Conservation (phyloP, 2,797 vertebrate species). For the Coluber constrictor region DNA sequence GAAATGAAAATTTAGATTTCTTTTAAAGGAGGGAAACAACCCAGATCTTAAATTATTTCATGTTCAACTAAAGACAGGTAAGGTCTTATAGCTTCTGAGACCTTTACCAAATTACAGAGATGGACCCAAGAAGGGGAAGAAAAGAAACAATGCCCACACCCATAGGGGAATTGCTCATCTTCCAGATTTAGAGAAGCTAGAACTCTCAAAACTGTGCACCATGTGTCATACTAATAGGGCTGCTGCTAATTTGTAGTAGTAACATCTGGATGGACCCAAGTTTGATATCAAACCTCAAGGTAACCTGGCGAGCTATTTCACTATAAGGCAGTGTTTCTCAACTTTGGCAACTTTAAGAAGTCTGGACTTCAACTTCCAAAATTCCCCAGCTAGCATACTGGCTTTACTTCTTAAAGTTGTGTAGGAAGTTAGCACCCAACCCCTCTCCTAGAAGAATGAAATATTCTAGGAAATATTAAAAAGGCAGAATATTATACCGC, state of each 20-base stretch:
- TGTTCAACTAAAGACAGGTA: neutral
- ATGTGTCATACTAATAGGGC: neutral
- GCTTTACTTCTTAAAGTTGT: neutral
- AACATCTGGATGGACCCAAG: neutral
- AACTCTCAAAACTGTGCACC: neutral
- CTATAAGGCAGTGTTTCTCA: neutral
- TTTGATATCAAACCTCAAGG: neutral
- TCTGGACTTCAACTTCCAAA: neutral
- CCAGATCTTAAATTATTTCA: conserved; percentile 6
- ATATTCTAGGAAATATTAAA: too few relatives aligned
- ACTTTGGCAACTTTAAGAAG: neutral
- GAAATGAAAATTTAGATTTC: neutral
- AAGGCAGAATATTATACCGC: too few relatives aligned
- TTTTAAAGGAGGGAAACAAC: neutral
- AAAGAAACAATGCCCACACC: neutral
- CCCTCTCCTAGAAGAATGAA: too few relatives aligned
- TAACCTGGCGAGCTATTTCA: neutral
- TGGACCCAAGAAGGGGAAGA: neutral
- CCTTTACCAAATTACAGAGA: neutral
- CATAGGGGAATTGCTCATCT: neutral
- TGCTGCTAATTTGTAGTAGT: neutral
- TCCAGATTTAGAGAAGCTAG: neutral
- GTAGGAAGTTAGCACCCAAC: too few relatives aligned
- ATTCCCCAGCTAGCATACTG: neutral
- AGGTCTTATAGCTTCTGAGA: neutral